phyloP scores from a whole-genome alignment of 2,888 invertebrate genomes.

The Oeneis ivallda region DNA sequence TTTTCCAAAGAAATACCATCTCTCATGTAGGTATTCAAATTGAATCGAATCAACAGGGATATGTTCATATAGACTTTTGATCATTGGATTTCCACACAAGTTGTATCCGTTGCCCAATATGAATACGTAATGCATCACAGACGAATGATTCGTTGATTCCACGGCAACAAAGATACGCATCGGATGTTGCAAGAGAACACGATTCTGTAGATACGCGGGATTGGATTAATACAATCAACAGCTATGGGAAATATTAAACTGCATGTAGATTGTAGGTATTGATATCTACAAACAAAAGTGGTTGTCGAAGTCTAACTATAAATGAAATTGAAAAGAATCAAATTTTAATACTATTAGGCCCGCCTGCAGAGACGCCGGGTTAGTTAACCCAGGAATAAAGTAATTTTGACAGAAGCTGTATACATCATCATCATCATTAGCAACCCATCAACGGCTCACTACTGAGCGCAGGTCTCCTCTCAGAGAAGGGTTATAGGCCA shows the following conservation, averaged over 20 bases:
- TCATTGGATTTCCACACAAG: conserved; percentile 51
- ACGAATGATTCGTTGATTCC: conserved; percentile 64
- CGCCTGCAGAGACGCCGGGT: too few relatives aligned
- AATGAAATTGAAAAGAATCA: not conserved
- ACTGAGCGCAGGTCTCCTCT: too few relatives aligned
- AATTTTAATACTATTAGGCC: too few relatives aligned
- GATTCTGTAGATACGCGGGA: conserved; percentile 49
- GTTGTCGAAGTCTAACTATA: not conserved
- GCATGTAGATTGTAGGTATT: too few relatives aligned
- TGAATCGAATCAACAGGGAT: conserved; percentile 9
- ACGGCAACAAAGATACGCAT: conserved; percentile 75
- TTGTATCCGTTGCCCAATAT: conserved; percentile 73
- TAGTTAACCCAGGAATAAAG: too few relatives aligned
- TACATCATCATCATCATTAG: too few relatives aligned
- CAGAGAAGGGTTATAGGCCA: too few relatives aligned
- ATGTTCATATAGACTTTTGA: conserved; percentile 21
- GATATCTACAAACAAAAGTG: conserved; percentile 11
- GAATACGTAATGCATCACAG: conserved; percentile 71
- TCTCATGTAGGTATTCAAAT: conserved; percentile 11
- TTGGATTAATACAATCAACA: conserved; percentile 35
- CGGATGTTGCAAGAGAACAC: conserved; percentile 61
- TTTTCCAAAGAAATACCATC: not conserved
- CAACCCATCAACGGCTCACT: too few relatives aligned
- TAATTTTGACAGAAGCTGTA: too few relatives aligned
- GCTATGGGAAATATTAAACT: conserved; percentile 19